These are phyloP conservation scores for Falcaria lacertinaria DNA, from an alignment of 2,888 invertebrate species.

Conservation along the genomic window DNA sequence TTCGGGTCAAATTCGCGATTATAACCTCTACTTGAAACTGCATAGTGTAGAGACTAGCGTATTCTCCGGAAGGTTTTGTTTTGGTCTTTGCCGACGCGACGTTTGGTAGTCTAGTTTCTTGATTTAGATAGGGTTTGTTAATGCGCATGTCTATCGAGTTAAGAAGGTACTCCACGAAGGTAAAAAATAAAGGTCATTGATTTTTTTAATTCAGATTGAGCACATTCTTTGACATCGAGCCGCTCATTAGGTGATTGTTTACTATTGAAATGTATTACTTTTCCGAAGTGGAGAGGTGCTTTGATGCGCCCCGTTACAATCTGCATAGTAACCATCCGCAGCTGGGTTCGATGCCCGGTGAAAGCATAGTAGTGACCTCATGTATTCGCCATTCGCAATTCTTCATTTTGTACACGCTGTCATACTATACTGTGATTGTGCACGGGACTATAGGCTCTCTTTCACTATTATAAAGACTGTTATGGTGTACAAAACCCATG, in stretches of 20 bases:
- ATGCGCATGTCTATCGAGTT: too few relatives aligned
- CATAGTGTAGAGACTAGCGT: too few relatives aligned
- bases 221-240: too few relatives aligned
- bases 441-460: slow-evolving; percentile 24
- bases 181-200: too few relatives aligned
- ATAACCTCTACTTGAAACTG: too few relatives aligned
- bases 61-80: too few relatives aligned
- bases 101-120: too few relatives aligned
- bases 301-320: slow-evolving; percentile 60
- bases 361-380: slow-evolving; percentile 66
- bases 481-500: slow-evolving; percentile 1
- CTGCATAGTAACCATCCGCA: slow-evolving; percentile 52
- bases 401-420: slow-evolving; percentile 60
- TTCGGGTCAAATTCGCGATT: too few relatives aligned
- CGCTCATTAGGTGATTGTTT: slow-evolving; percentile 10
- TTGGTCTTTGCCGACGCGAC: too few relatives aligned
- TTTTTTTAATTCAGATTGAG: too few relatives aligned
- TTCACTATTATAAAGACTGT: slow-evolving; percentile 20
- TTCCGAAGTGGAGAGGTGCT: slow-evolving; percentile 43
- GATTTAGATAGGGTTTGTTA: too few relatives aligned
- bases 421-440: slow-evolving; percentile 38
- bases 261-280: slow-evolving; percentile 35
- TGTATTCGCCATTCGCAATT: slow-evolving; percentile 68
- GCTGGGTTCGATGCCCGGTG: slow-evolving; percentile 68
- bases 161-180: too few relatives aligned